Conservation (phyloP, 2,113 vertebrate species). For the Neopipo cinnamomea region DNA sequence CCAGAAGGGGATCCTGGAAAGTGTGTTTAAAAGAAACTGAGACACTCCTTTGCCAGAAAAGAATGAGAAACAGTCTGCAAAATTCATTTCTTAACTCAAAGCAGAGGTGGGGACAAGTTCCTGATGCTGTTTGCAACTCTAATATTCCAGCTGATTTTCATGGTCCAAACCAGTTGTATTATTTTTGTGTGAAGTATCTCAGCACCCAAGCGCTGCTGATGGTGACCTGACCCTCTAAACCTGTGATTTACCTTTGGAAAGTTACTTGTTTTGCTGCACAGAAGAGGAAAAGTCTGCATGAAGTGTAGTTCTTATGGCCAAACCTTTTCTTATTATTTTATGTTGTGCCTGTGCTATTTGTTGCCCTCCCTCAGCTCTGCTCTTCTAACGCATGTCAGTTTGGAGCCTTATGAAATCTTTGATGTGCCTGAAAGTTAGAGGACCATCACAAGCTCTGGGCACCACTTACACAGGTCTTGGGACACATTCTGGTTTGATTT, state of each 20-base stretch:
- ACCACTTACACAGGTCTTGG: background rate
- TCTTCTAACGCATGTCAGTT: rapidly evolving
- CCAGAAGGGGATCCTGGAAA: background rate
- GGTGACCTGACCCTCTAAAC: background rate
- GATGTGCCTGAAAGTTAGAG: background rate
- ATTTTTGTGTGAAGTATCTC: background rate
- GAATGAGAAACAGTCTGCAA: background rate
- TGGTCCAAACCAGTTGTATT: background rate
- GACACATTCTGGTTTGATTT: background rate
- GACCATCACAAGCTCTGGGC: background rate
- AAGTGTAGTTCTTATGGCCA: background rate
- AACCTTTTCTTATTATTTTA: background rate
- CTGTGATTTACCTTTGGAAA: background rate
- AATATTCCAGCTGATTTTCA: background rate
- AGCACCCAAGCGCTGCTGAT: background rate
- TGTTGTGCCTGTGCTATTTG: background rate
- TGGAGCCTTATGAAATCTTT: background rate
- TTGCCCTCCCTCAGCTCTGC: background rate
- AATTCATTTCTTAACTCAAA: background rate
- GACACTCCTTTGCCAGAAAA: background rate
- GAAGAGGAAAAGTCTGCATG: background rate
- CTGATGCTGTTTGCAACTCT: background rate
- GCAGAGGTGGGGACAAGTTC: background rate
- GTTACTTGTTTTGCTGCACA: background rate
- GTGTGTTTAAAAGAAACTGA: background rate